Evolutionary conservation across 2,888 invertebrate genomes (phyloP), one percentile per base, ranked within the genome.

Genomic region (Ochropacha duplaris): DNA sequence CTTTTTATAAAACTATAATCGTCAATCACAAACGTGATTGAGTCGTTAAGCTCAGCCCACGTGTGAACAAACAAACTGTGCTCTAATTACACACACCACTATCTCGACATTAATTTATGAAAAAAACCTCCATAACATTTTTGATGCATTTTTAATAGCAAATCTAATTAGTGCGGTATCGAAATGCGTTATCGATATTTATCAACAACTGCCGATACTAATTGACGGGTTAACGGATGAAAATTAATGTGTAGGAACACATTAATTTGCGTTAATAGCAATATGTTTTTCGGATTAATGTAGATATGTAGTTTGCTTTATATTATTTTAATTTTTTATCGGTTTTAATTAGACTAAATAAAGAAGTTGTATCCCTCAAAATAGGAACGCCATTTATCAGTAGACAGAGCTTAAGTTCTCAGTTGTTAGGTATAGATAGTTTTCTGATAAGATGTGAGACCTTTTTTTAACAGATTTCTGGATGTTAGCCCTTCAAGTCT

Each of bases 101-200:
- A 73, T 77, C 73, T 64, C 62, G 57, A 68, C 66, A 69, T 72
- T 71, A 76, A 74, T 78, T 71, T 71, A 64, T 74, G 64, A 72
- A 64, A 74, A 76, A 72, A 31, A 31, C 31, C 76, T 73, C 74
- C 73, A 71, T 62, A 77, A 78, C 77, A 69, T 76, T 73, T 72
- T 60, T 71, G 76, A 87, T 82, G 79, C 56, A 72, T 74, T 82
- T 85, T 83, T 86, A 86, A 88, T 85, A 69, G 67, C 66, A 60
- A 62, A 64, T 71, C 72, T 74, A 77, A 86, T 87, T 84, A 84
- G 78, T 76, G 68, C 56, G 61, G 59, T 79, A 77, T 79, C 74
- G 69, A 71, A 58, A 66, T 57, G 49, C 54, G 59, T 64, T 79
- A 76, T 75, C 74, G 72, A 62, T 62, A 66, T 64, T 76, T 66